These are phyloP conservation scores for Acleris literana DNA, from an alignment of 2,888 invertebrate species.

Conservation along the genomic window DNA sequence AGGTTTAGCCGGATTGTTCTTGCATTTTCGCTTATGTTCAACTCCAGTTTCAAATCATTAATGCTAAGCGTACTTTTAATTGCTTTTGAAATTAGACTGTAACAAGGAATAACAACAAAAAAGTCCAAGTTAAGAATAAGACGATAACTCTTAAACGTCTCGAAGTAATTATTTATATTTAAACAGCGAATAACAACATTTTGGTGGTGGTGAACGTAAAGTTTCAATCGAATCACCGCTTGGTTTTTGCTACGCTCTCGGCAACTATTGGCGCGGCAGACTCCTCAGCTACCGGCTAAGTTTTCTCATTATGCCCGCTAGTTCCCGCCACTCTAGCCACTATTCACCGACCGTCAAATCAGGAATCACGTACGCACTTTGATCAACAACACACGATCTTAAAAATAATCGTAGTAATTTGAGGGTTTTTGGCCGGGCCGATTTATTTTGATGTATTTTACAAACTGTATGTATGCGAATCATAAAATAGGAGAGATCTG, in stretches of 20 bases:
- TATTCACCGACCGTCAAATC: conserved; percentile 60
- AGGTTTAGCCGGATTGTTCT: not conserved
- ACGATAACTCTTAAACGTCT: not conserved
- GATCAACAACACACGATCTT: conserved; percentile 36
- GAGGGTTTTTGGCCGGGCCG: not conserved
- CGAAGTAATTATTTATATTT: conserved; percentile 24
- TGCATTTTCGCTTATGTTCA: not conserved
- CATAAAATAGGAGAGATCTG: conserved; percentile 69
- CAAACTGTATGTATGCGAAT: conserved; percentile 49
- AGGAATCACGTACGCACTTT: conserved; percentile 56
- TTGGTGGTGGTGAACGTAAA: conserved; percentile 43
- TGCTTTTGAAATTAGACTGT: not conserved
- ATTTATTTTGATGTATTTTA: not conserved
- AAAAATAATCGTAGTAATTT: not conserved
- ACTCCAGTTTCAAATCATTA: not conserved
- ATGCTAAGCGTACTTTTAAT: not conserved
- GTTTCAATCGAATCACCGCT: conserved; percentile 54
- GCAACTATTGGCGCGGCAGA: conserved; percentile 51
- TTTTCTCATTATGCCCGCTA: conserved; percentile 79
- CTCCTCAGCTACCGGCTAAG: conserved; percentile 62
- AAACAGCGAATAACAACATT: conserved; percentile 37
- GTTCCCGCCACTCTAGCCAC: conserved; percentile 63
- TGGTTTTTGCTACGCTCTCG: conserved; percentile 50
- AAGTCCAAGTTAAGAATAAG: too few relatives aligned
- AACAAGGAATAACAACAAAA: not conserved